A percentile compares a stretch with the other conserved stretches of the same genome.
These are phyloP conservation scores for Calyptommatus sinebrachiatus DNA, from an alignment of 2,113 vertebrate genomes.

Conservation along the genomic window DNA sequence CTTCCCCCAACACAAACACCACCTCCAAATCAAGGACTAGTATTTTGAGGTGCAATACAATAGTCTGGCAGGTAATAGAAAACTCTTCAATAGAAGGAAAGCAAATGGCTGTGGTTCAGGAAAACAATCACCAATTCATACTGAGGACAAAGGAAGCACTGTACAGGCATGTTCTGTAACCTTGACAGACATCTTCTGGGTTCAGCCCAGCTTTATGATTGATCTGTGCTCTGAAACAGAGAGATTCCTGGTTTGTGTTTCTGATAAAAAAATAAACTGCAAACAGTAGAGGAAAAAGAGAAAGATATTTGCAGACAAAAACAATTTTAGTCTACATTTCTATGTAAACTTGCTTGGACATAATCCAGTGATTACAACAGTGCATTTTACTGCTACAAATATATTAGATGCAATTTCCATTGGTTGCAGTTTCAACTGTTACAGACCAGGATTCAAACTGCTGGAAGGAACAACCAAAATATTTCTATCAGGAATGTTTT, in stretches of 20 bases:
- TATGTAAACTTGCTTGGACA: background rate
- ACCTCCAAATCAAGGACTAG: conserved; percentile 57
- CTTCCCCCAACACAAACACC: conserved; percentile 4
- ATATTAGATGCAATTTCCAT: background rate
- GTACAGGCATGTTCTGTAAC: conserved; percentile 48
- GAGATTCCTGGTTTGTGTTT: conserved; percentile 33
- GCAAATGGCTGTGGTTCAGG: conserved; percentile 53
- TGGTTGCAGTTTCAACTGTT: background rate
- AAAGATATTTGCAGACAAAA: conserved; percentile 7
- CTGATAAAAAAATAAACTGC: conserved; percentile 29
- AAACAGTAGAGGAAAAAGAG: background rate
- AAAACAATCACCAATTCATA: conserved; percentile 65
- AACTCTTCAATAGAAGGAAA: conserved; percentile 74
- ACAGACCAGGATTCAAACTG: background rate
- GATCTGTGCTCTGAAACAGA: conserved; percentile 47
- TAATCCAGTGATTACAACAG: background rate
- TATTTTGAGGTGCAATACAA: conserved; percentile 65
- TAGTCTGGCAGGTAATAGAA: conserved; percentile 71
- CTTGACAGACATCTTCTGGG: conserved; percentile 38
- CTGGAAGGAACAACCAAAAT: background rate
- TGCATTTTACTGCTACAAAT: background rate
- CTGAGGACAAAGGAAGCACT: conserved; percentile 63
- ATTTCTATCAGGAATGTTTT: background rate
- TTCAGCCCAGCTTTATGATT: conserved; percentile 39
- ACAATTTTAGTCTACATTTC: background rate